Evolutionary conservation across 2,888 invertebrate species (phyloP).

Genomic region (Euproctis similis): DNA sequence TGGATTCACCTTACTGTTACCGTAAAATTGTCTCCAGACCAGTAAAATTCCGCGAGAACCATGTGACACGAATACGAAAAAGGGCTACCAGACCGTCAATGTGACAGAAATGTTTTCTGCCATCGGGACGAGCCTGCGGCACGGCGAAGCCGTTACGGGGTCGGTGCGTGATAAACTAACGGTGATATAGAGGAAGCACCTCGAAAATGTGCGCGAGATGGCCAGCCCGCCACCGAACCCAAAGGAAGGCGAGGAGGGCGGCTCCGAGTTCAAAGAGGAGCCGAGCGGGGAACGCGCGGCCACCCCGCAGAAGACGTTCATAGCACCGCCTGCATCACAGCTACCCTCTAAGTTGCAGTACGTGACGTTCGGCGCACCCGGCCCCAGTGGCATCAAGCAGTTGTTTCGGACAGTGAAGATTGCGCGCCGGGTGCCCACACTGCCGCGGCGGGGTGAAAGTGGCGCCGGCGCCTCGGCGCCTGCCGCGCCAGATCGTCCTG

Average conservation of each 20-base stretch:
- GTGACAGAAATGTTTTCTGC: conserved; percentile 76
- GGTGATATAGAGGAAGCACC: conserved; percentile 64
- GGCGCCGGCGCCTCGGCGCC: conserved; percentile 33
- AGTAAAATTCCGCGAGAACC: conserved; percentile 65
- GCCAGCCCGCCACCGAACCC: conserved; percentile 75
- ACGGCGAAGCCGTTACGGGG: conserved; percentile 52
- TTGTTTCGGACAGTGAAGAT: conserved; percentile 68
- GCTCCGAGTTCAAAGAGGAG: conserved; percentile 62
- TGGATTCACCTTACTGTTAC: conserved; percentile 26
- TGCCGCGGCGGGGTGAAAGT: conserved; percentile 31
- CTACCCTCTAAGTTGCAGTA: conserved; percentile 65
- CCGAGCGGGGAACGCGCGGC: conserved; percentile 62
- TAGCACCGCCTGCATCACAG: conserved; percentile 65
- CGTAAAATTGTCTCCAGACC: conserved; percentile 33
- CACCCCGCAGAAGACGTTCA: conserved; percentile 70
- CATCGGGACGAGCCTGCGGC: conserved; percentile 66
- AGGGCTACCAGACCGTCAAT: conserved; percentile 73
- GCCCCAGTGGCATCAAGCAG: conserved; percentile 69
- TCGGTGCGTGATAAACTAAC: conserved; percentile 58
- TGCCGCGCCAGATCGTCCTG: conserved; percentile 37
- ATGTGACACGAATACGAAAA: conserved; percentile 77
- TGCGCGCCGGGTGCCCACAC: conserved; percentile 63
- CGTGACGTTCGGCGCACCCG: conserved; percentile 61
- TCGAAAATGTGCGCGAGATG: conserved; percentile 75
- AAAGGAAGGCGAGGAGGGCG: conserved; percentile 68